Conservation (phyloP, 2,797 vertebrate genomes). For the Phoeniculus purpureus region DNA sequence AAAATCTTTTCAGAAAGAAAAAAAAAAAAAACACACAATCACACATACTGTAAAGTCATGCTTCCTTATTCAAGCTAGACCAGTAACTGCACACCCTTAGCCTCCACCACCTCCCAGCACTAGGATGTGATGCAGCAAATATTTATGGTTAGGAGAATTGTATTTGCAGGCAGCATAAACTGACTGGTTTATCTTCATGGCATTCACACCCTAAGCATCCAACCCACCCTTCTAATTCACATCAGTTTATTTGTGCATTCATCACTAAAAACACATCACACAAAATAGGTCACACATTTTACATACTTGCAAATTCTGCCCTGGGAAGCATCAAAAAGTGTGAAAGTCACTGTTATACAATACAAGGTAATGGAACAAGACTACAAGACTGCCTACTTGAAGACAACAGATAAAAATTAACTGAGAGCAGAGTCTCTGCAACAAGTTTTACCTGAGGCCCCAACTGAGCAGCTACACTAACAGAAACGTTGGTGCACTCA, state of each 20-base stretch:
- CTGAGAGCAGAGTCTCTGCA: not conserved
- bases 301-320: conserved; percentile 50
- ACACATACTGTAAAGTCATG: not conserved
- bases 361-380: not conserved
- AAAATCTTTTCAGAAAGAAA: conserved; percentile 39
- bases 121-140: conserved; percentile 27
- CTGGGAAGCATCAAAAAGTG: not conserved
- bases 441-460: not conserved
- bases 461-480: not conserved
- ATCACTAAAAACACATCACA: not conserved
- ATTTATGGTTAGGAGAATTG: not conserved
- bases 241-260: conserved; percentile 18
- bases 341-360: conserved; percentile 36
- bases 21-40: not conserved
- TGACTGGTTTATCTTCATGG: conserved; percentile 61
- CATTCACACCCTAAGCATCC: conserved; percentile 38
- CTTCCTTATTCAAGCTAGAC: not conserved
- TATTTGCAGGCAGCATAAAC: conserved; percentile 22
- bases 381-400: not conserved
- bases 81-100: not conserved
- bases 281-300: conserved; percentile 58
- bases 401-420: not conserved
- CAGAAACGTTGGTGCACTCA: not conserved
- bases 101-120: not conserved
- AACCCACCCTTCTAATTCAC: conserved; percentile 56